Evolutionary conservation across 2,113 vertebrate species (phyloP).

Genomic region (Boulengeromyrus knoepffleri): DNA sequence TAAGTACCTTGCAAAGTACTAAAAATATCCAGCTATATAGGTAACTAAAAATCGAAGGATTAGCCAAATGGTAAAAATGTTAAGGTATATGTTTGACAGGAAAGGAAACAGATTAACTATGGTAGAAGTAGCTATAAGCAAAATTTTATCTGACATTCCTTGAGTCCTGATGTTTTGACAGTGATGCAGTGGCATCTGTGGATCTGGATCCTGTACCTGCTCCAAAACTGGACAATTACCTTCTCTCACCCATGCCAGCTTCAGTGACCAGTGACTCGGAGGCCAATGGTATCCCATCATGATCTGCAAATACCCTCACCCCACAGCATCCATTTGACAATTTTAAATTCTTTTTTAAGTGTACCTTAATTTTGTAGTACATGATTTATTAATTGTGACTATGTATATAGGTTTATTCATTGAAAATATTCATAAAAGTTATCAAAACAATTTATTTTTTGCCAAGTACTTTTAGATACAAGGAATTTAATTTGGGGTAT

Average conservation of each 20-base stretch:
- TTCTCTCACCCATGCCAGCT: conserved; percentile 7
- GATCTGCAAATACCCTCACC: neutral
- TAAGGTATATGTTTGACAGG: neutral
- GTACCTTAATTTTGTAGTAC: neutral
- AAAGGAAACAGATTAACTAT: neutral
- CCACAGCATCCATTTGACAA: neutral
- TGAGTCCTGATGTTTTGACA: conserved; percentile 19
- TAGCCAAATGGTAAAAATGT: neutral
- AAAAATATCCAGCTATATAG: neutral
- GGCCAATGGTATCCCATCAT: conserved; percentile 10
- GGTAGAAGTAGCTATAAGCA: neutral
- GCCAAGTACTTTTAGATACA: neutral
- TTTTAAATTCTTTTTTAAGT: neutral
- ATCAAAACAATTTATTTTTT: neutral
- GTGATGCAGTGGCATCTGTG: neutral
- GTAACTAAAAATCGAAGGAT: neutral
- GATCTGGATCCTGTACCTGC: neutral
- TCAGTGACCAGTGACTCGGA: neutral
- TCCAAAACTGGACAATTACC: neutral
- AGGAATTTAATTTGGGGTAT: neutral
- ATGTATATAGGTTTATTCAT: neutral
- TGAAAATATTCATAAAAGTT: neutral
- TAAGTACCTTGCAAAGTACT: neutral
- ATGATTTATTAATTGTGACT: neutral
- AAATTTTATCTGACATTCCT: neutral